Evolutionary conservation across 2,113 vertebrate genomes (phyloP).

Genomic region (Aegotheles bennettii): DNA sequence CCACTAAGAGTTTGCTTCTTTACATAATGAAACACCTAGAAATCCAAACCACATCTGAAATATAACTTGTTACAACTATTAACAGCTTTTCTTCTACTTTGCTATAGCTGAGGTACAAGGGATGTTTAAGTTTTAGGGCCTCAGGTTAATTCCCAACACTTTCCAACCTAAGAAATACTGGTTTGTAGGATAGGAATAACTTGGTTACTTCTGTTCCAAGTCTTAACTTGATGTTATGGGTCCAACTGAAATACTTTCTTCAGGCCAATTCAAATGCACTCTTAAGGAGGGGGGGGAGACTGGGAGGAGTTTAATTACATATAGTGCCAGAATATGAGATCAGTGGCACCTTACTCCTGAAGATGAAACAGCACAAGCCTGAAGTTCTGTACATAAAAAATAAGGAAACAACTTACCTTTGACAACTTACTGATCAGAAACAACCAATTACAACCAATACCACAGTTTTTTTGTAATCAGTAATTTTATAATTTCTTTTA

Average conservation of each 20-base stretch:
- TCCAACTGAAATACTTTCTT: not conserved
- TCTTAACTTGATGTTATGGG: not conserved
- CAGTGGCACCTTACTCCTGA: not conserved
- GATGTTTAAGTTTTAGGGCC: not conserved
- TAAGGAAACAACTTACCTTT: not conserved
- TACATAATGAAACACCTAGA: not conserved
- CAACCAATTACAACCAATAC: not conserved
- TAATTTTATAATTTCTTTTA: not conserved
- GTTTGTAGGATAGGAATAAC: not conserved
- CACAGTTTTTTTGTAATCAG: not conserved
- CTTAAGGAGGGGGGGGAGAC: not conserved
- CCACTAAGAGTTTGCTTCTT: not conserved
- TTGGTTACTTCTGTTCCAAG: not conserved
- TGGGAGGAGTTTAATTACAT: not conserved
- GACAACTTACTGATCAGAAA: not conserved
- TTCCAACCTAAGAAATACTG: not conserved
- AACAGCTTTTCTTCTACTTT: not conserved
- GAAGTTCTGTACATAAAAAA: not conserved
- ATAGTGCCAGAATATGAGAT: not conserved
- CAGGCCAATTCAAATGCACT: not conserved
- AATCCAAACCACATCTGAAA: not conserved
- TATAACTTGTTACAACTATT: not conserved
- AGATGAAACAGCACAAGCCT: not conserved
- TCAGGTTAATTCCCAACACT: not conserved
- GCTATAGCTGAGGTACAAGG: not conserved